Evolutionary conservation across 1,140 invertebrate genomes (phyloP).

Genomic region (Chymomyza costata): DNA sequence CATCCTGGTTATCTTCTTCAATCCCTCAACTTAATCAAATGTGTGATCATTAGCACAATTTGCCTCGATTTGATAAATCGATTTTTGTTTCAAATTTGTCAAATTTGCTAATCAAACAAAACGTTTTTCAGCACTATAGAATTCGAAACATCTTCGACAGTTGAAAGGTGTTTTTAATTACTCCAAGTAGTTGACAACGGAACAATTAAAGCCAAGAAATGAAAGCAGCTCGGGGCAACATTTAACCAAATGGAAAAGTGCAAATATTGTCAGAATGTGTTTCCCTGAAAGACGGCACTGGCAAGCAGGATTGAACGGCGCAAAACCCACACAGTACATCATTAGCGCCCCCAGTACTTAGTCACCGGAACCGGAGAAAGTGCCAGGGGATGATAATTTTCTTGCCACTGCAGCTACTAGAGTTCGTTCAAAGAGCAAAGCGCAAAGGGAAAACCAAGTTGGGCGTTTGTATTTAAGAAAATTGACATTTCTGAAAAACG

Average conservation of each 20-base stretch:
- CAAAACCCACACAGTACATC: conserved; percentile 64
- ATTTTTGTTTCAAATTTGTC: conserved; percentile 59
- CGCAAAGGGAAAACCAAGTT: background rate
- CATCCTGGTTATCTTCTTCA: too few relatives aligned
- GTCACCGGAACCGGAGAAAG: too few relatives aligned
- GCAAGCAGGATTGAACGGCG: conserved; percentile 1
- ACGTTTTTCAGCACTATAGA: conserved; percentile 10
- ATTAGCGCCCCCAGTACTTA: conserved; percentile 60
- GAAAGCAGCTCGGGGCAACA: conserved; percentile 35
- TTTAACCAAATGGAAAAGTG: conserved; percentile 73
- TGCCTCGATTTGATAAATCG: conserved; percentile 44
- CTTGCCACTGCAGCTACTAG: too few relatives aligned
- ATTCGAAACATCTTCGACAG: conserved; percentile 42
- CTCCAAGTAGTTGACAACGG: conserved; percentile 55
- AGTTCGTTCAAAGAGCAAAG: background rate
- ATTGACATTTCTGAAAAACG: conserved; percentile 35
- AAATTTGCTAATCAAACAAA: conserved; percentile 68
- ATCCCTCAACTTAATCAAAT: too few relatives aligned
- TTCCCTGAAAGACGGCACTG: conserved; percentile 20
- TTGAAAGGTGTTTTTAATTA: conserved; percentile 74
- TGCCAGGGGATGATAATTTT: too few relatives aligned
- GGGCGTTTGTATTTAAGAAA: conserved; percentile 32
- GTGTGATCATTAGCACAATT: conserved; percentile 55
- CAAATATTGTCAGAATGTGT: conserved; percentile 57
- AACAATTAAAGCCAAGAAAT: conserved; percentile 56